Conservation (phyloP, 2,113 vertebrate genomes). For the Morone chrysops region DNA sequence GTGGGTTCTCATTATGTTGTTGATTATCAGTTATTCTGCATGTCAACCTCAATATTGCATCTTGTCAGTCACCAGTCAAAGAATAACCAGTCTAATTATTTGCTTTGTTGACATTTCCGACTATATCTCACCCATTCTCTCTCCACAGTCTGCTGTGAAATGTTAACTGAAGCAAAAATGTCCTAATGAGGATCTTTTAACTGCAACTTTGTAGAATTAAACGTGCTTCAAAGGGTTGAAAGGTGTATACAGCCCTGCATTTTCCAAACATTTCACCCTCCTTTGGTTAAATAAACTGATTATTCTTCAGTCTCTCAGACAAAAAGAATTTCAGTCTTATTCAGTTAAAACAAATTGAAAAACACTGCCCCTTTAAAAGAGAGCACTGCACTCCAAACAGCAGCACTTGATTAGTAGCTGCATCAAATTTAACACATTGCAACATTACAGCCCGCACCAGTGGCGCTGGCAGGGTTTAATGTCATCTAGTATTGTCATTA, state of each 20-base stretch:
- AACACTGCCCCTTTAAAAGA: slow-evolving; percentile 1
- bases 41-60: slow-evolving; percentile 58
- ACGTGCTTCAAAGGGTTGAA: background rate
- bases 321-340: too few relatives aligned
- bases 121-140: slow-evolving; percentile 10
- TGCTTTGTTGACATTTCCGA: slow-evolving; percentile 49
- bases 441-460: slow-evolving; percentile 4
- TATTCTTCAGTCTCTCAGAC: too few relatives aligned
- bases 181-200: background rate
- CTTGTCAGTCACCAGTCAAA: slow-evolving; percentile 61
- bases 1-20: slow-evolving; percentile 47
- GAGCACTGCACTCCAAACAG: slow-evolving; percentile 5
- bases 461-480: slow-evolving; percentile 11
- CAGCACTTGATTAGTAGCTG: slow-evolving; percentile 21
- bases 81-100: slow-evolving; percentile 53
- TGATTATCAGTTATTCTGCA: slow-evolving; percentile 64
- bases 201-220: background rate
- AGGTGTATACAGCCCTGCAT: background rate
- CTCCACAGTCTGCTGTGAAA: background rate
- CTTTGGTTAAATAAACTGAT: too few relatives aligned
- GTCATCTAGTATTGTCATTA: slow-evolving; percentile 38
- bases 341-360: background rate
- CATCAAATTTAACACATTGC: slow-evolving; percentile 27
- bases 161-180: slow-evolving; percentile 11
- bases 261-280: background rate